Evolutionary conservation across 2,888 invertebrate genomes (phyloP), one percentile per base, ranked within the genome.

Genomic region (Embidobia sp.): DNA sequence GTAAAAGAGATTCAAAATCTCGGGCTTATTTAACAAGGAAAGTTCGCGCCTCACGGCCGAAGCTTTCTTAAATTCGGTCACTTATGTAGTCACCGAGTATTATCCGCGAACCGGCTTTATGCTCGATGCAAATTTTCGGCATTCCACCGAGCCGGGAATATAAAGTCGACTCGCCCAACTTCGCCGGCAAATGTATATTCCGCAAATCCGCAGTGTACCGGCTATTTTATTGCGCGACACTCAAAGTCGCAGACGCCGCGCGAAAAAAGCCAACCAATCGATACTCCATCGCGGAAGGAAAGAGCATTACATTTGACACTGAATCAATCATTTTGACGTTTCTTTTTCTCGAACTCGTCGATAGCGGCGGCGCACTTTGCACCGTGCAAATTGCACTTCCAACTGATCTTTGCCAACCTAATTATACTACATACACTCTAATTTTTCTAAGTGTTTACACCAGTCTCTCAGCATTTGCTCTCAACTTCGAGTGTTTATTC

Each of bases 11-110:
- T 72, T 80, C 81, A 78, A 79, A 80, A 80, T 81, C 80, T 79
- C 73, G 37, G 77, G 79, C 76, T 79, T 80, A 79, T 79, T 80
- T 80, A 81, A 80, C 81, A 78, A 80, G 81, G 74, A 81, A 81
- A 81, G 78, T 81, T 81, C 74, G 77, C 49, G 59, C 72, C 70
- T 76, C 42, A 18, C 69, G 76, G 57, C 69, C 70, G 69, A 33
- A 53, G 66, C 67, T 67, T 77, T 67, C 61, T 77, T 67, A 61
- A 67, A 72, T 67, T 77, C 77, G 77, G 67, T 67, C 67, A 61
- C 77, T 77, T 73, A 73, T 57, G 69, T 64, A 69, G 64, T 69
- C 70, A 19, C 37, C 53, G 59, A 35, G 64, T 64, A 76, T 76
- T 76, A 70, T 64, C 76, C 70, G 51, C 63, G 48, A 44, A 18